These are phyloP conservation scores for Drosophila nigricruria DNA, from an alignment of 2,888 invertebrate genomes.

Conservation along the genomic window DNA sequence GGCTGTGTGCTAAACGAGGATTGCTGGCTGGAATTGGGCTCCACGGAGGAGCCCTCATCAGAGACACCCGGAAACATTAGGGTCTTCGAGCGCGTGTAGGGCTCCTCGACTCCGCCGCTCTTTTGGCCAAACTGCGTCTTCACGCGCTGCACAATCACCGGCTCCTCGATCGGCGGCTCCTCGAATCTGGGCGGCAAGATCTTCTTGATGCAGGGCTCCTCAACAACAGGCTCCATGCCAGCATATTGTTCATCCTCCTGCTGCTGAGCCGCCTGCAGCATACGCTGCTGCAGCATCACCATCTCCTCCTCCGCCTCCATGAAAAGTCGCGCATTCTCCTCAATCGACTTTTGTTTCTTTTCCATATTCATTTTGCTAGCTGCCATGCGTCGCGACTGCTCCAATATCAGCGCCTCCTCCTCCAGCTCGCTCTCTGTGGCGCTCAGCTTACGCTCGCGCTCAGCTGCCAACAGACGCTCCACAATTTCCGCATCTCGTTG, in stretches of 20 bases:
- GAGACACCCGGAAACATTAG: conserved; percentile 81
- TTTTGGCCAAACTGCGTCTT: conserved; percentile 84
- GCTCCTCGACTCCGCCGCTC: conserved; percentile 61
- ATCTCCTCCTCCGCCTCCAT: conserved; percentile 84
- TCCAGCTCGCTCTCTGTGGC: conserved; percentile 70
- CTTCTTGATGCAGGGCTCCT: conserved; percentile 73
- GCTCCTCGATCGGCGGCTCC: conserved; percentile 48
- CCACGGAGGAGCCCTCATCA: conserved; percentile 83
- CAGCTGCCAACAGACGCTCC: conserved; percentile 65
- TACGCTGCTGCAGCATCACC: conserved; percentile 78
- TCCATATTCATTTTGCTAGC: conserved; percentile 58
- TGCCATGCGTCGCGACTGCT: conserved; percentile 53
- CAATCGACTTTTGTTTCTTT: conserved; percentile 74
- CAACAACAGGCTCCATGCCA: conserved; percentile 69
- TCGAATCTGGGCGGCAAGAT: conserved; percentile 58
- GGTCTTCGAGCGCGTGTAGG: conserved; percentile 72
- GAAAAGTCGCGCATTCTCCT: conserved; percentile 81
- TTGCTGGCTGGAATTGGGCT: conserved; percentile 78
- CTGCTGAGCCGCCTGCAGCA: conserved; percentile 58
- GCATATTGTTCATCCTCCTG: conserved; percentile 63
- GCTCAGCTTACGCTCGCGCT: conserved; percentile 65
- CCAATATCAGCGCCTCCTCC: conserved; percentile 57
- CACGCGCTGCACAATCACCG: conserved; percentile 68
- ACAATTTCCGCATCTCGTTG: conserved; percentile 65
- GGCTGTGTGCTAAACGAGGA: conserved; percentile 82